These are phyloP conservation scores for Prunella himalayana DNA, from an alignment of 2,113 vertebrate genomes.

Conservation along the genomic window DNA sequence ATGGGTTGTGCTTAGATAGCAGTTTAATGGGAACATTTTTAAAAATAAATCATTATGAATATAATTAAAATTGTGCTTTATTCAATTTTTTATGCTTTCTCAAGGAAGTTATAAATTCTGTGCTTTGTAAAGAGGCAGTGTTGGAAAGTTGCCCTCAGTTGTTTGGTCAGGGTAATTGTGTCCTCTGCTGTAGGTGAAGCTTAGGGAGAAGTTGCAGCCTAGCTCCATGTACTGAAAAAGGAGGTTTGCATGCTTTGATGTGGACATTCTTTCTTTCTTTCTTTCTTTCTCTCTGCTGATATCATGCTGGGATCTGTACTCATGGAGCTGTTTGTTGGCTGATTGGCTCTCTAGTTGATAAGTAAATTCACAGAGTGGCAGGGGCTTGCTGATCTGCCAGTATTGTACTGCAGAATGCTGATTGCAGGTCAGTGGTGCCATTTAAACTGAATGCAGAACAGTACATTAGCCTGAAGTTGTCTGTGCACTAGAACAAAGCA, in stretches of 20 bases:
- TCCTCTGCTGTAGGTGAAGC: neutral
- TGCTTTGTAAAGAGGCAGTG: neutral
- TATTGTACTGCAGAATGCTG: neutral
- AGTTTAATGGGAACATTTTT: neutral
- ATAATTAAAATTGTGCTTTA: neutral
- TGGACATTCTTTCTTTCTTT: neutral
- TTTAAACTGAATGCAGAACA: neutral
- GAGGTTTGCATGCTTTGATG: neutral
- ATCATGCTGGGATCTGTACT: neutral
- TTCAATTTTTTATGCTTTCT: neutral
- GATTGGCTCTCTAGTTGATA: neutral
- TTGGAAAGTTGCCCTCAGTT: neutral
- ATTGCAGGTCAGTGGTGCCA: neutral
- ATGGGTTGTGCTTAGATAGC: neutral
- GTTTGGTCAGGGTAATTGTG: neutral
- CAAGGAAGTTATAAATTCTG: neutral
- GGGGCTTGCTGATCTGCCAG: neutral
- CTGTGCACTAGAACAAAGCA: neutral
- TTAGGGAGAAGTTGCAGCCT: neutral
- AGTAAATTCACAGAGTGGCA: neutral
- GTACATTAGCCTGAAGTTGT: neutral
- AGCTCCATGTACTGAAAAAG: neutral
- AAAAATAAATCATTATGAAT: neutral
- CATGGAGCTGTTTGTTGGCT: neutral
- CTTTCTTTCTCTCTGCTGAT: neutral